Base-by-base conservation (phyloP, 2,113 vertebrate genomes). In the Mesitornis unicolor region DNA sequence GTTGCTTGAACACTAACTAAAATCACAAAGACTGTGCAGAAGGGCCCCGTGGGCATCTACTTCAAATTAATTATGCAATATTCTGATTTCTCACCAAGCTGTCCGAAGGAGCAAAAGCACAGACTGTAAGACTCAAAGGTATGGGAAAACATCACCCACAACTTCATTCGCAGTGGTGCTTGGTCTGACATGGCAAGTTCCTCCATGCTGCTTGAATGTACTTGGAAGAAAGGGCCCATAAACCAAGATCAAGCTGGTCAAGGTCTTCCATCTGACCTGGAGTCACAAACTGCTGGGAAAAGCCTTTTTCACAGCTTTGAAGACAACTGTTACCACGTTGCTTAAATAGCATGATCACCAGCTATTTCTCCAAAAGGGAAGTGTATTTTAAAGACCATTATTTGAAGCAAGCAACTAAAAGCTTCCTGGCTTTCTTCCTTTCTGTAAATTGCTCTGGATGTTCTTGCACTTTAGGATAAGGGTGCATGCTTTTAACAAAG, bases 1-100 rank as follows among this genome's bases (percentile, higher is more conserved):
- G 9, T 78, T 38, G 4, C n/a, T 21, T 48, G 28, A 77, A 7
- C 18, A 1, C 4, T 76, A 50, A 42, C 31, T 36, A 59, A 84
- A 63, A 45, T 33, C 42, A 19, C 60, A 87, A 43, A 74, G 83
- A 4, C 45, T 35, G 25, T 28, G 73, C 91, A 91, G 89, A 93
- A 82, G 93, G 92, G 57, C 84, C 74, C 91, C 93, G 90, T 31
- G 1, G 81, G 90, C 87, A 56, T 11, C 53, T 28, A 9, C 74
- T 43, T 56, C 51, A 82, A 89, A 91, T 94, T 89, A 96, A 94
- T 94, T 54, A 88, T 3, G 38, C 56, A 87, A 35, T 4, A 42
- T 84, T 69, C 77, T 79, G 84, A 91, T 93, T 79, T 60, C 82
- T 89, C 90, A 78, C 84, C 69, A 9, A 69, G 47, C 36, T 31